Percentiles rank a stretch among this genome's conserved stretches.
These are phyloP conservation scores for Cephus nigrinus DNA, from an alignment of 2,888 invertebrate species.

Conservation along the genomic window DNA sequence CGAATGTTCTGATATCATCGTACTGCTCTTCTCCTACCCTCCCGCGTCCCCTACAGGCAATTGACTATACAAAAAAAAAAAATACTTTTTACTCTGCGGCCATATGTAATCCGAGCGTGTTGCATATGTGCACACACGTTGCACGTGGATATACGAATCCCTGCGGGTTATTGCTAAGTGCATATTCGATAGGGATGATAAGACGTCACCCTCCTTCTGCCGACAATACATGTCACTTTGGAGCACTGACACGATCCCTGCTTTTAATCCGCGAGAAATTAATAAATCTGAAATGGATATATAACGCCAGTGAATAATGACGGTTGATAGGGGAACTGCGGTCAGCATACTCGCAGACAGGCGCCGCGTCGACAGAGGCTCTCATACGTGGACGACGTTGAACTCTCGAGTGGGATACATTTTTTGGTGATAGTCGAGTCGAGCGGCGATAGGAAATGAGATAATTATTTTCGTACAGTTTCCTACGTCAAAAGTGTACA, in stretches of 20 bases:
- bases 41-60: background rate
- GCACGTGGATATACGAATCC: background rate
- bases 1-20: background rate
- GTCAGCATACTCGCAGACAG: constrained; percentile 60
- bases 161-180: background rate
- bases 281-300: constrained; percentile 53
- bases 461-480: background rate
- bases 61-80: background rate
- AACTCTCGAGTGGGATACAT: background rate
- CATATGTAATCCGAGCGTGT: background rate
- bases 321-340: constrained; percentile 41
- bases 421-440: background rate
- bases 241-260: background rate
- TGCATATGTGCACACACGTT: background rate
- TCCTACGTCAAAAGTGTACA: background rate
- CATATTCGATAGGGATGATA: background rate
- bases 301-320: constrained; percentile 47
- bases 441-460: background rate
- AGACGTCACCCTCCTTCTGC: background rate
- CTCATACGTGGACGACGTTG: constrained; percentile 37
- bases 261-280: constrained; percentile 31
- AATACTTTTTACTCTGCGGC: background rate
- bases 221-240: background rate
- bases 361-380: constrained; percentile 59
- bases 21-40: background rate